phyloP scores from a whole-genome alignment of 2,797 vertebrate genomes.

The Anolis apletophallus region DNA sequence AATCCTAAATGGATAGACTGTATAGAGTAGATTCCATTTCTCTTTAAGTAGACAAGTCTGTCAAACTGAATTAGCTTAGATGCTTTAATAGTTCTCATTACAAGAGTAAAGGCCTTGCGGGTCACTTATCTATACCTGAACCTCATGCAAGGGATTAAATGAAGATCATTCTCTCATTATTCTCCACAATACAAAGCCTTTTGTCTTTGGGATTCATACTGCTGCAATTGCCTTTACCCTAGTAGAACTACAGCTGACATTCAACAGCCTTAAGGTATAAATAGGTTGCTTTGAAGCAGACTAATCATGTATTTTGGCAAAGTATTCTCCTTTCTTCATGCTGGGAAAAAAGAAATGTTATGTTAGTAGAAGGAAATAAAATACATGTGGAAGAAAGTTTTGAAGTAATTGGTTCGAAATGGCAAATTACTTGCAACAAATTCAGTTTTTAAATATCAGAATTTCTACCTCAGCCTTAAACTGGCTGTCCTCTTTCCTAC shows the following conservation, averaged over 20 bases:
- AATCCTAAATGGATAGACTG: conserved; percentile 11
- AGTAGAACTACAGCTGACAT: not conserved
- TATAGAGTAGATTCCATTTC: not conserved
- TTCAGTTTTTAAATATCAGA: too few relatives aligned
- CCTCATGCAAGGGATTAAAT: not conserved
- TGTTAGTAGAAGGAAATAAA: not conserved
- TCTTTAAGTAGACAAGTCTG: not conserved
- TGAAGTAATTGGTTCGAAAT: not conserved
- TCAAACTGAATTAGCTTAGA: conserved; percentile 11
- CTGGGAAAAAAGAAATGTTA: not conserved
- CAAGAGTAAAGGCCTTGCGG: not conserved
- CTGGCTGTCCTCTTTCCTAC: too few relatives aligned
- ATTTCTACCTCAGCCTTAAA: too few relatives aligned
- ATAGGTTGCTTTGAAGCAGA: not conserved
- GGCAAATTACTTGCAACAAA: not conserved
- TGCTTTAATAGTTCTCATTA: conserved; percentile 29
- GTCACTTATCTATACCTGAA: conserved; percentile 8
- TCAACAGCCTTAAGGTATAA: too few relatives aligned
- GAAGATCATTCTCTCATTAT: not conserved
- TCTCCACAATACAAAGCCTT: not conserved
- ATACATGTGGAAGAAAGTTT: not conserved
- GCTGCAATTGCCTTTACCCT: not conserved
- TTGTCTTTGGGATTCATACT: not conserved
- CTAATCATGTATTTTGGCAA: not conserved
- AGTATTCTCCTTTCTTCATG: not conserved